phyloP scores from a whole-genome alignment of 2,888 invertebrate genomes.

The Apomyelois bistriatella region DNA sequence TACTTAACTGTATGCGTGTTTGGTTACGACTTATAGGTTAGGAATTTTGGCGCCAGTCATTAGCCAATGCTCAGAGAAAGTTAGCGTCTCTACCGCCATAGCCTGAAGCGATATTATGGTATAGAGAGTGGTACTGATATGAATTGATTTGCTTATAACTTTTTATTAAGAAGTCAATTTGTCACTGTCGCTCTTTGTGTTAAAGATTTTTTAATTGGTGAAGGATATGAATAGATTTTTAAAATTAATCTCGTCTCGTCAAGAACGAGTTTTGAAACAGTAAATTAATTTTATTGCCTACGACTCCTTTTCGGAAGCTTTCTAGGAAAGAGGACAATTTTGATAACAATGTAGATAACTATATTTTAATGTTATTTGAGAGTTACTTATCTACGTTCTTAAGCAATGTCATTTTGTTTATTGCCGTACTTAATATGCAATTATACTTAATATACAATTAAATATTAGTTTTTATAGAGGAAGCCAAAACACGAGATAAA shows the following conservation, averaged over 20 bases:
- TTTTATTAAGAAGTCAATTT: not conserved
- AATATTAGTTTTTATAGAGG: no score
- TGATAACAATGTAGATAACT: not conserved
- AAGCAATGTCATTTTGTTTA: no score
- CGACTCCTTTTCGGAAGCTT: slow-evolving; percentile 1
- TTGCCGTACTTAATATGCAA: no score
- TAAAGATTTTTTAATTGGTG: not conserved
- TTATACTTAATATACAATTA: no score
- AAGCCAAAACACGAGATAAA: no score
- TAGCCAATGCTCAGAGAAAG: slow-evolving; percentile 53
- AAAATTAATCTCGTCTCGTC: not conserved
- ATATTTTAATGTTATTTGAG: not conserved
- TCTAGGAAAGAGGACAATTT: not conserved
- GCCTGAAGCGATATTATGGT: slow-evolving; percentile 48
- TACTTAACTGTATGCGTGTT: not conserved
- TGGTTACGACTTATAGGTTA: slow-evolving; percentile 38
- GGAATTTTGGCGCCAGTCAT: slow-evolving; percentile 69
- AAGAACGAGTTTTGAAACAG: not conserved
- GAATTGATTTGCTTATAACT: no score
- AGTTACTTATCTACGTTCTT: not conserved
- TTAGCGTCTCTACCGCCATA: slow-evolving; percentile 33
- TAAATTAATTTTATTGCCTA: not conserved
- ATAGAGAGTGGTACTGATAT: slow-evolving; percentile 35
- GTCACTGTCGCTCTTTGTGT: slow-evolving; percentile 1
- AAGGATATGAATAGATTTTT: not conserved